Evolutionary conservation across 2,888 invertebrate species (phyloP).

Genomic region (Agrochola lota): DNA sequence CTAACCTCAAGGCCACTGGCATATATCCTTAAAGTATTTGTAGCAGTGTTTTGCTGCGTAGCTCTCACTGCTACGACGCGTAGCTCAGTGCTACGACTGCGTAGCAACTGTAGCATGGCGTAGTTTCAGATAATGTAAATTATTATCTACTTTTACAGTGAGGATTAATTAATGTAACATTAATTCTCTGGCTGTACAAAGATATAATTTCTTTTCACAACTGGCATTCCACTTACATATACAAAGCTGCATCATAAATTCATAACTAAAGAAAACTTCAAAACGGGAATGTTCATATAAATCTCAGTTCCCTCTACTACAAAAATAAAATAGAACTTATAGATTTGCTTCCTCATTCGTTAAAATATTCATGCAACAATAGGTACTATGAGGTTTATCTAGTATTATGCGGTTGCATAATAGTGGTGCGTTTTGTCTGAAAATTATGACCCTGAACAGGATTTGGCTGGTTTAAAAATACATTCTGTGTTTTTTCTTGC

Average conservation of each 20-base stretch:
- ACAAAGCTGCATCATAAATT: background rate
- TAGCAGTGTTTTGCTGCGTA: background rate
- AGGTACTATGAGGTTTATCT: conserved; percentile 28
- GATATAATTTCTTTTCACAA: background rate
- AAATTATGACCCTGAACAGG: conserved; percentile 40
- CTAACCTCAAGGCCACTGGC: too few species aligned
- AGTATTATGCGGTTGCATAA: conserved; percentile 44
- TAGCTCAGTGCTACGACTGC: background rate
- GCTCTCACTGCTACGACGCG: background rate
- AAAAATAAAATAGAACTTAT: conserved; percentile 27
- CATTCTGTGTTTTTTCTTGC: conserved; percentile 35
- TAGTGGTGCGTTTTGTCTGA: conserved; percentile 43
- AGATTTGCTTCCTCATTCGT: conserved; percentile 24
- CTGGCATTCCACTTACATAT: background rate
- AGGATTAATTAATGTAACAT: background rate
- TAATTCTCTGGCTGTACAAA: background rate
- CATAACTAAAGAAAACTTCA: background rate
- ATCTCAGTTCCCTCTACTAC: background rate
- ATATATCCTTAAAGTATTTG: too few species aligned
- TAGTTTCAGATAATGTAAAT: background rate
- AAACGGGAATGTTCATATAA: background rate
- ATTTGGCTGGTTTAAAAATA: conserved; percentile 49
- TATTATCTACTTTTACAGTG: background rate
- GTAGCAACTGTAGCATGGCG: background rate
- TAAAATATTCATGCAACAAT: conserved; percentile 40